Conservation (phyloP, 2,888 invertebrate genomes). For the Seira sanloemensis region DNA sequence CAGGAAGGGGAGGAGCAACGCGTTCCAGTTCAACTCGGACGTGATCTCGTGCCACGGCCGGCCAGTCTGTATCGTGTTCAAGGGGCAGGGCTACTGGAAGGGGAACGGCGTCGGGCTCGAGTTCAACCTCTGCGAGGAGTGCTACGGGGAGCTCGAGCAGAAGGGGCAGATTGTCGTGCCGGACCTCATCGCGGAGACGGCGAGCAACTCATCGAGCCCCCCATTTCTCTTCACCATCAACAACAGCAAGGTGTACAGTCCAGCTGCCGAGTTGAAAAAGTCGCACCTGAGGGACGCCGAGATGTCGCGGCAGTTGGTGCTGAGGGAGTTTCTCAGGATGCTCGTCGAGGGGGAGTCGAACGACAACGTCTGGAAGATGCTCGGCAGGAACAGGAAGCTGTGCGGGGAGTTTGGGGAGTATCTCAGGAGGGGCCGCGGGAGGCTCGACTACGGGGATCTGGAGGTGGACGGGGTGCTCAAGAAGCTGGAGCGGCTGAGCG, state of each 20-base stretch:
- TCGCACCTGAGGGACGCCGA: constrained; percentile 50
- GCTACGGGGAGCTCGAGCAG: constrained; percentile 15
- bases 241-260: constrained; percentile 34
- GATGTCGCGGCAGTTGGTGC: constrained; percentile 54
- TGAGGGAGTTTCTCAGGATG: constrained; percentile 52
- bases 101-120: constrained; percentile 9
- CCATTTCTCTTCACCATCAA: constrained; percentile 42
- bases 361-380: constrained; percentile 46
- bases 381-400: constrained; percentile 41
- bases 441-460: background rate
- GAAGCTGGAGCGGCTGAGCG: constrained; percentile 18
- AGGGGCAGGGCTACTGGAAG: constrained; percentile 19
- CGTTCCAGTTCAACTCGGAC: constrained; percentile 49
- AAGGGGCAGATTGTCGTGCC: background rate
- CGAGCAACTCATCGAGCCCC: background rate
- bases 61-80: constrained; percentile 43
- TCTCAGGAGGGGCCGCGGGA: constrained; percentile 20
- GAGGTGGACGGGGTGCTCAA: constrained; percentile 1
- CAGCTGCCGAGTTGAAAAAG: constrained; percentile 52
- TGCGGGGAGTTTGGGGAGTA: constrained; percentile 39
- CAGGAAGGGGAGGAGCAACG: constrained; percentile 44
- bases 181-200: constrained; percentile 17
- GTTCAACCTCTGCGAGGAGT: constrained; percentile 45
- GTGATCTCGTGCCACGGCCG: constrained; percentile 43
- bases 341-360: constrained; percentile 39